Base-by-base conservation (phyloP, 2,113 vertebrate genomes). In the Dasyurus viverrinus region DNA sequence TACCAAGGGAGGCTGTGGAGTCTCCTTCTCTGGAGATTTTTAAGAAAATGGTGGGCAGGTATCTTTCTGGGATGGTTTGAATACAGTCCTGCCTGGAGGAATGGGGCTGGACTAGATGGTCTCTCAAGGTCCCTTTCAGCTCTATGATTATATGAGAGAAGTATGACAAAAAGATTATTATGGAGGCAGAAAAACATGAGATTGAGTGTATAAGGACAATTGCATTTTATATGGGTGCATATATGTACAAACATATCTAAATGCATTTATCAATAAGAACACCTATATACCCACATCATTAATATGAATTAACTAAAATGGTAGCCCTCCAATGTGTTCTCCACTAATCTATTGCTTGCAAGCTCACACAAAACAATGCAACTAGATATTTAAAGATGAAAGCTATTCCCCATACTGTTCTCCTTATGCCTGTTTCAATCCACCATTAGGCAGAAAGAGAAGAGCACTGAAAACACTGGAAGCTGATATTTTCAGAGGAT, bases 91-190 rank as follows among this genome's bases (percentile, higher is more conserved):
- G 68, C 68, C 68, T 84, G 68, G 68, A 84, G 68, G 68, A 84
- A 84, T 84, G 68, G 68, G 68, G 68, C 68, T 84, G 68, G 68
- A n/a, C 68, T 84, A 84, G 68, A 84, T 84, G 68, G 68, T 84
- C 68, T 84, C 68, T 84, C 68, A 84, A 84, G 68, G 68, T 84
- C 68, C 68, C 68, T 84, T 84, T 84, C 68, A 84, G 68, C 68
- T 84, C 68, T 84, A 84, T 84, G 68, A 84, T 84, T 84, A 84
- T 84, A 84, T 84, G 68, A 84, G 68, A 84, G 68, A 84, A 84
- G 68, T 84, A 84, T 84, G 68, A 84, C 68, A 84, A 84, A 84
- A 84, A 84, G 68, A 84, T 84, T 84, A 84, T 84, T 84, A 84
- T 84, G 68, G 68, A 84, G 16, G 68, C 68, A 84, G n/a, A 84